Evolutionary conservation across 2,113 vertebrate species (phyloP), one percentile per base, ranked within the genome.

Genomic region (Toxostoma redivivum): DNA sequence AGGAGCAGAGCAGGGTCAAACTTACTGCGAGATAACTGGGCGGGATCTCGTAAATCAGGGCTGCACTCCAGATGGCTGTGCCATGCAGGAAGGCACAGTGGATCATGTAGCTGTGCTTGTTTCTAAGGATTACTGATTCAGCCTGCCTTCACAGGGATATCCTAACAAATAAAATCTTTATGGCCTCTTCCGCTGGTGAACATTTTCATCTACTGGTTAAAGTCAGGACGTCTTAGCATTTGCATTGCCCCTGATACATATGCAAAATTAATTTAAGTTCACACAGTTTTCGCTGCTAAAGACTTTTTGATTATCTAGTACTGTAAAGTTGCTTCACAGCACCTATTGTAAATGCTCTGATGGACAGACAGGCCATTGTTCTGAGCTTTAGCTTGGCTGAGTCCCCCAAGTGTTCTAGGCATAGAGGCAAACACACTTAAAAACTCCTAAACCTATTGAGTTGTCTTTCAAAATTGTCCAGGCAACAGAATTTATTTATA

Each of bases 401-500:
- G 94, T 96, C 95, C 65, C 79, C 70, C 54, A 92, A 95, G 92
- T 92, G 92, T 96, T 92, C 78, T 69, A 70, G 88, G 86, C 94
- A 65, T 84, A 90, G 90, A 93, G 61, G 86, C 90, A 95, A 97
- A 95, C 80, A 92, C 77, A 93, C 86, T 96, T 92, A 94, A 92
- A 97, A 96, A 95, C 76, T 86, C 64, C 85, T 95, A 88, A 96
- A 95, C 80, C 95, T 95, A 95, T 94, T 95, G 95, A 97, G 88
- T 96, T 94, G 96, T 97, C 96, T 95, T 93, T 96, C 95, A 96
- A 18, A 96, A 97, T 95, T 96, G 93, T 95, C 96, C 92, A 90
- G 95, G 95, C 96, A 97, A 96, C 95, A 96, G 95, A 95, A 96
- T 90, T 96, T 97, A 96, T 96, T 97, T 97, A 96, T 96, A 92